Evolutionary conservation across 2,797 vertebrate species (phyloP).

Genomic region (Danio kyathit): DNA sequence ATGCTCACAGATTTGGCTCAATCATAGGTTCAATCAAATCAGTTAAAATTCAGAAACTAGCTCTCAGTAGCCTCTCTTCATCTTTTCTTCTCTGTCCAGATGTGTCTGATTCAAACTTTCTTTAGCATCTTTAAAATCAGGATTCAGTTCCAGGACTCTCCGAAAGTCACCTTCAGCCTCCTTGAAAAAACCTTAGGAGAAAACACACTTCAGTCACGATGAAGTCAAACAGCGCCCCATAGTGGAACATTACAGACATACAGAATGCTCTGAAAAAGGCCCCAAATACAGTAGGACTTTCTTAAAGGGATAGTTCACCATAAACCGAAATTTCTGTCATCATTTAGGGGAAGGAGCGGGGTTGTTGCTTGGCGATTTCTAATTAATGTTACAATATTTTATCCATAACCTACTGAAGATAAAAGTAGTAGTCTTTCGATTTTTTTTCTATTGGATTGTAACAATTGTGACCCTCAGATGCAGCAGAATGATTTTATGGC

Average conservation of each 20-base stretch:
- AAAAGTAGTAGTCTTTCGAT: too few relatives aligned
- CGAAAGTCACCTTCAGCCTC: slow-evolving; percentile 91
- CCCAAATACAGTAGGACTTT: too few relatives aligned
- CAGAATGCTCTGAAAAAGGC: background rate
- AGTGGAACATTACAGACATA: background rate
- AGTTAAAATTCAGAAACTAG: background rate
- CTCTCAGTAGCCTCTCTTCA: slow-evolving; percentile 74
- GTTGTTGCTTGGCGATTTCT: too few relatives aligned
- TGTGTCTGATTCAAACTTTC: slow-evolving; percentile 89
- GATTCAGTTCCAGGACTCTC: slow-evolving; percentile 87
- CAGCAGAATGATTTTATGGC: too few relatives aligned
- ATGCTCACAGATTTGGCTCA: background rate
- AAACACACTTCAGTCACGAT: background rate
- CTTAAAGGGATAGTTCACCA: too few relatives aligned
- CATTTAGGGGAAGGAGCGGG: too few relatives aligned
- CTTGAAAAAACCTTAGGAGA: slow-evolving; percentile 86
- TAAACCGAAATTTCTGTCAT: too few relatives aligned
- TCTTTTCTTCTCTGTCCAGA: slow-evolving; percentile 87
- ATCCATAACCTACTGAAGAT: too few relatives aligned
- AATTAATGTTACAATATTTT: too few relatives aligned
- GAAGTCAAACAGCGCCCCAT: background rate
- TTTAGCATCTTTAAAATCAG: slow-evolving; percentile 90
- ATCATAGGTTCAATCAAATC: background rate
- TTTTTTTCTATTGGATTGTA: too few relatives aligned
- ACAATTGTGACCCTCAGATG: too few relatives aligned